phyloP scores from a whole-genome alignment of 2,113 vertebrate species.

The Hydrochoerus hydrochaeris region DNA sequence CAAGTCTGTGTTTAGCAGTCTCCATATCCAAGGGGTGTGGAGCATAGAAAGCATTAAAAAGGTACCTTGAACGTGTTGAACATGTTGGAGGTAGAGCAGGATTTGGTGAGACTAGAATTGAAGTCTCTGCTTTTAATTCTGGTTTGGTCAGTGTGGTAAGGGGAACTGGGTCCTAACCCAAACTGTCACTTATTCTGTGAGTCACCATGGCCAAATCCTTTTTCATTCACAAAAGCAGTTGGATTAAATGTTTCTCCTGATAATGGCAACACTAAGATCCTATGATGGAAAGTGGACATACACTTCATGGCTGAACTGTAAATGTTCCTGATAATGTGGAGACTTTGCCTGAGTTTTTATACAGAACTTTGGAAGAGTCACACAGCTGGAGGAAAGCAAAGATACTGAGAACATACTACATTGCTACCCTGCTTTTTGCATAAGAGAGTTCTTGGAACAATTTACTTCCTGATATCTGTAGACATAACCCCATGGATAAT shows the following conservation, averaged over 20 bases:
- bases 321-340: background rate
- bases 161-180: background rate
- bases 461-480: background rate
- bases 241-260: background rate
- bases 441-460: background rate
- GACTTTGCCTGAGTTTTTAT: background rate
- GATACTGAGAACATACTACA: background rate
- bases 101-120: background rate
- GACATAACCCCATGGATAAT: background rate
- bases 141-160: background rate
- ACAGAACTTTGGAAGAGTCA: background rate
- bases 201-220: background rate
- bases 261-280: background rate
- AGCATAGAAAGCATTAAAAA: background rate
- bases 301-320: background rate
- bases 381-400: background rate
- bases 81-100: background rate
- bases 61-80: background rate
- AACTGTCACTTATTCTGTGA: background rate
- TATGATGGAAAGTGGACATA: background rate
- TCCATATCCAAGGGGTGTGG: background rate
- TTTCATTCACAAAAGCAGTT: background rate
- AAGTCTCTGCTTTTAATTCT: background rate
- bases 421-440: background rate
- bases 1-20: background rate